A percentile compares a stretch with the other conserved stretches of the same genome.
Evolutionary conservation across 1,140 invertebrate species (phyloP).

Genomic region (Microplitis demolitor): DNA sequence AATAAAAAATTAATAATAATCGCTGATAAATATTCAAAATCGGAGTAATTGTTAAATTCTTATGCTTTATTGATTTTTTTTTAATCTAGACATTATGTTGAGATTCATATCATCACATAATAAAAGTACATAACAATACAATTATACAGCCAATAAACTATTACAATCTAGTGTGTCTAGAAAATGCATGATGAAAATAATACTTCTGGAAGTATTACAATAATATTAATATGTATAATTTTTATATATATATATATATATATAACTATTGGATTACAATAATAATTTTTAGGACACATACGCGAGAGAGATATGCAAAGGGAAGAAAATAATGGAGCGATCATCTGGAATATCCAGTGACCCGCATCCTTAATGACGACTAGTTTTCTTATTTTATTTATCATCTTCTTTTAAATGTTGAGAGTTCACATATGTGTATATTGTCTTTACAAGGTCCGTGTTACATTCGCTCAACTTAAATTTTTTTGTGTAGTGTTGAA

Average conservation of each 20-base stretch:
- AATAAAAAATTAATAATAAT: too few relatives aligned
- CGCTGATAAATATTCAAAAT: too few relatives aligned
- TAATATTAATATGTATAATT: conserved; percentile 16
- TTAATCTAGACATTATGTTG: conserved; percentile 2
- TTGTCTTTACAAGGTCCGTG: conserved; percentile 38
- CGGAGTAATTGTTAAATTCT: too few relatives aligned
- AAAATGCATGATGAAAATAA: conserved; percentile 28
- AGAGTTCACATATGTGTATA: conserved; percentile 34
- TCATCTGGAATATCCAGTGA: conserved; percentile 25
- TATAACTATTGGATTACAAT: conserved; percentile 27
- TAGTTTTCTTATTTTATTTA: conserved; percentile 26
- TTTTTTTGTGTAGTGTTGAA: conserved; percentile 20
- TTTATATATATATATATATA: not conserved
- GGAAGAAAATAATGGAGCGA: conserved; percentile 25
- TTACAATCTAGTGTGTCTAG: conserved; percentile 17
- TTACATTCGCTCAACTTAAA: conserved; percentile 26
- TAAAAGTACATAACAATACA: conserved; percentile 12
- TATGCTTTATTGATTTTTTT: too few relatives aligned
- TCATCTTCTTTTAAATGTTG: conserved; percentile 24
- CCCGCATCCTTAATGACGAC: conserved; percentile 28
- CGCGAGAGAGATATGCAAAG: conserved; percentile 29
- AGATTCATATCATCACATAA: conserved; percentile 12
- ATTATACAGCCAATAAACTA: conserved; percentile 4
- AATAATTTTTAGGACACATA: conserved; percentile 27
- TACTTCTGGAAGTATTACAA: conserved; percentile 18